These are phyloP conservation scores for Mnemiopsis leidyi DNA, from an alignment of 37 sponge, comb jelly and placozoan species.

Conservation along the genomic window DNA sequence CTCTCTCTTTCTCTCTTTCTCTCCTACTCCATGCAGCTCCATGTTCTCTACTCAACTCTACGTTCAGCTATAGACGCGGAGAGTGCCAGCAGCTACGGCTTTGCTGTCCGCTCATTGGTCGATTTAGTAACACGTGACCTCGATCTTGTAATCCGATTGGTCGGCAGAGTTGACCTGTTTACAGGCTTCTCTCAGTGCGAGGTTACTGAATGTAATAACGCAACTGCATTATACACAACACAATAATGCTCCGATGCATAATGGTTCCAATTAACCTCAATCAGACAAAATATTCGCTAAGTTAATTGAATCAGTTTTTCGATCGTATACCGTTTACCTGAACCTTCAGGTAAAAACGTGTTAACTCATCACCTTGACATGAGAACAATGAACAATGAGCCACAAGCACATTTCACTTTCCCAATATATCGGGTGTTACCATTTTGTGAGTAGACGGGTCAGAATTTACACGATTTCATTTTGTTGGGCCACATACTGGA, in stretches of 20 bases:
- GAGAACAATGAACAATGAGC: too few species aligned
- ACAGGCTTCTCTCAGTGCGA: background rate
- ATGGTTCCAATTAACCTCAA: background rate
- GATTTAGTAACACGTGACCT: background rate
- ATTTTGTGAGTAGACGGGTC: too few species aligned
- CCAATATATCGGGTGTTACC: too few species aligned
- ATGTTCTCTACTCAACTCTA: background rate
- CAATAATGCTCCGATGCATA: background rate
- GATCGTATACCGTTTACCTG: too few species aligned
- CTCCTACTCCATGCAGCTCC: background rate
- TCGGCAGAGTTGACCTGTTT: background rate
- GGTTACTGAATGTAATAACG: background rate
- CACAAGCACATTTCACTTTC: too few species aligned
- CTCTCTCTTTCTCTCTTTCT: conserved; percentile 59
- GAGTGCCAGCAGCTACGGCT: background rate
- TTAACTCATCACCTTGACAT: too few species aligned
- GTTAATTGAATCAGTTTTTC: background rate
- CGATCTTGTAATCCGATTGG: background rate
- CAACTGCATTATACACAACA: background rate
- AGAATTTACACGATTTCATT: too few species aligned
- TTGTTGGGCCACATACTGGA: too few species aligned
- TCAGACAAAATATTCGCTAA: background rate
- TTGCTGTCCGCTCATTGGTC: background rate
- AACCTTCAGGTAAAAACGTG: too few species aligned
- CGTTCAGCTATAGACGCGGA: background rate